These are phyloP conservation scores for Trogon surrucura DNA, from an alignment of 2,113 vertebrate species.

Conservation along the genomic window DNA sequence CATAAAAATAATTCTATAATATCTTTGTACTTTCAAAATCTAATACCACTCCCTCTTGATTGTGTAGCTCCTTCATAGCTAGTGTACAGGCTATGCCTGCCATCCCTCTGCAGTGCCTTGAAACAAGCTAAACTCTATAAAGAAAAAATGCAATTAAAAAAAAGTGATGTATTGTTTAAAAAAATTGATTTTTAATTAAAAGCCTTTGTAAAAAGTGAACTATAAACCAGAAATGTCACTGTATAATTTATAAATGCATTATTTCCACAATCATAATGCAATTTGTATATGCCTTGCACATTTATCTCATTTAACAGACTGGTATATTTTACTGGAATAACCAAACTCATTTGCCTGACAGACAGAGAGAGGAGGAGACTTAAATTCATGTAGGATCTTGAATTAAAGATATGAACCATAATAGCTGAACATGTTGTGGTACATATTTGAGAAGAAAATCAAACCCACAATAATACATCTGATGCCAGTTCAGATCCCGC, in stretches of 20 bases:
- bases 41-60: slow-evolving; percentile 3
- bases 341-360: neutral
- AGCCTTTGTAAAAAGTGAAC: neutral
- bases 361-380: neutral
- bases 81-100: neutral
- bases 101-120: neutral
- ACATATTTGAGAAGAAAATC: neutral
- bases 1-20: neutral
- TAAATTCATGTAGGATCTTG: neutral
- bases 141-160: neutral
- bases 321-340: neutral
- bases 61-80: slow-evolving; percentile 3
- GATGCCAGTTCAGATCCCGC: neutral
- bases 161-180: neutral
- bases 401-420: neutral
- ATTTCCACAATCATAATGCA: neutral
- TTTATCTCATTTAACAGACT: neutral
- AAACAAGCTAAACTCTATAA: neutral
- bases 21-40: slow-evolving; percentile 1
- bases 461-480: neutral
- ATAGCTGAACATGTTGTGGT: neutral
- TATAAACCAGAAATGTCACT: neutral
- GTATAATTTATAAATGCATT: neutral
- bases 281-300: neutral
- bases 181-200: neutral